These are phyloP conservation scores for Rhinichthys osculus DNA, from an alignment of 2,797 vertebrate species.

Conservation along the genomic window DNA sequence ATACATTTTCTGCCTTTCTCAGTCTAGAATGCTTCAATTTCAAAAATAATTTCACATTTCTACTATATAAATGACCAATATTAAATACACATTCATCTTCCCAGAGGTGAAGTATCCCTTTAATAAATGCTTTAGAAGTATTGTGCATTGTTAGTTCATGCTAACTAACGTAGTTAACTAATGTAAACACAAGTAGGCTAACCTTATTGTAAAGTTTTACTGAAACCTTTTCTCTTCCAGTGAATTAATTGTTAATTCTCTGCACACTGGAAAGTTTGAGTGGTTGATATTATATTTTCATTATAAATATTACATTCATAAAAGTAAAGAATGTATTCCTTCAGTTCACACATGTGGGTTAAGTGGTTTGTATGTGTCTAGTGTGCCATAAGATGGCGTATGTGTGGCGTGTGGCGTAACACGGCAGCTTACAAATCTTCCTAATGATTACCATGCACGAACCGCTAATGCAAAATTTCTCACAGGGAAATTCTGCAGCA, in stretches of 20 bases:
- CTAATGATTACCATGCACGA: slow-evolving; percentile 21
- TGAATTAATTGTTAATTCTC: slow-evolving; percentile 11
- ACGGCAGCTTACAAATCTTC: slow-evolving; percentile 36
- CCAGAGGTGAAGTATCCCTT: too few relatives aligned
- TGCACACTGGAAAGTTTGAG: slow-evolving; percentile 5
- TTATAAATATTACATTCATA: slow-evolving; percentile 15
- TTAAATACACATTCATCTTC: too few relatives aligned
- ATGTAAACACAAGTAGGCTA: not conserved
- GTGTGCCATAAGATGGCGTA: slow-evolving; percentile 37
- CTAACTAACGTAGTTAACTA: not conserved
- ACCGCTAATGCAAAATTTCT: slow-evolving; percentile 40
- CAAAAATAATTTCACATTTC: too few relatives aligned
- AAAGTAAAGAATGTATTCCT: not conserved
- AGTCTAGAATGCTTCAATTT: too few relatives aligned
- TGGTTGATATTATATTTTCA: not conserved
- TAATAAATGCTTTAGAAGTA: not conserved
- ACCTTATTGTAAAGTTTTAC: not conserved
- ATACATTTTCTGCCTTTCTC: too few relatives aligned
- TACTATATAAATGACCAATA: too few relatives aligned
- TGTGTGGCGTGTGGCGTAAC: slow-evolving; percentile 32
- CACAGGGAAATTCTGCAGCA: slow-evolving; percentile 5
- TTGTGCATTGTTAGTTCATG: not conserved
- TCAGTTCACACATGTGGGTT: slow-evolving; percentile 28
- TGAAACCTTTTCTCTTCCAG: not conserved
- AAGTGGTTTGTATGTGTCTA: slow-evolving; percentile 30